Conservation (phyloP, 2,113 vertebrate genomes). For the Dasyprocta punctata region DNA sequence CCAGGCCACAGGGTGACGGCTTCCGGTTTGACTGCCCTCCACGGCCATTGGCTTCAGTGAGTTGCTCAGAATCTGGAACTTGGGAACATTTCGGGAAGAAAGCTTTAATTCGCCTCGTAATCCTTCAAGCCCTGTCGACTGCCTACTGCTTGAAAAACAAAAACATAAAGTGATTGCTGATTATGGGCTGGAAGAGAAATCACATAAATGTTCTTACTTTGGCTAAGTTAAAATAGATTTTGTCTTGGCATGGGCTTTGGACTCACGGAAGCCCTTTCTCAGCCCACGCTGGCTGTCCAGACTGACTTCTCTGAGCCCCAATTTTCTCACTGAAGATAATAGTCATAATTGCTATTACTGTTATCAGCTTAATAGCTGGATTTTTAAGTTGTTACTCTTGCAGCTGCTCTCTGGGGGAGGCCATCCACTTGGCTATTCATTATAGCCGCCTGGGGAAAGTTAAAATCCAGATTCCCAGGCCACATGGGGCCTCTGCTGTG, state of each 20-base stretch:
- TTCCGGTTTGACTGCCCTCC: not conserved
- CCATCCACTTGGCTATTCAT: not conserved
- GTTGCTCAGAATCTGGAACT: not conserved
- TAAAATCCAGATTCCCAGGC: not conserved
- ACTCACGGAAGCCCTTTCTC: not conserved
- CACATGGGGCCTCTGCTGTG: not conserved
- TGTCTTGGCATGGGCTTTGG: not conserved
- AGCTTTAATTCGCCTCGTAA: not conserved
- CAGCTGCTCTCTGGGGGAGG: accelerated
- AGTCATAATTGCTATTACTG: too few relatives aligned
- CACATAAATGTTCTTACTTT: not conserved
- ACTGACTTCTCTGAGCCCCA: not conserved
- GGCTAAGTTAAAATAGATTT: not conserved
- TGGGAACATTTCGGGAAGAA: not conserved
- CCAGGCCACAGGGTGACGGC: accelerated
- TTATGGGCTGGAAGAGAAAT: not conserved
- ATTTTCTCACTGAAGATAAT: not conserved
- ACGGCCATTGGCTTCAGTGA: not conserved
- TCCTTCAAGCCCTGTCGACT: not conserved
- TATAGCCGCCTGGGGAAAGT: not conserved
- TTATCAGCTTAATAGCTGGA: not conserved
- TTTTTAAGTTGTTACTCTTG: not conserved
- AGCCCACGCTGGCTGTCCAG: accelerated
- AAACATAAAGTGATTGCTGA: not conserved
- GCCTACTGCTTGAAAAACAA: not conserved